Base-by-base conservation (phyloP, 2,113 vertebrate species). In the Nothocercus julius region DNA sequence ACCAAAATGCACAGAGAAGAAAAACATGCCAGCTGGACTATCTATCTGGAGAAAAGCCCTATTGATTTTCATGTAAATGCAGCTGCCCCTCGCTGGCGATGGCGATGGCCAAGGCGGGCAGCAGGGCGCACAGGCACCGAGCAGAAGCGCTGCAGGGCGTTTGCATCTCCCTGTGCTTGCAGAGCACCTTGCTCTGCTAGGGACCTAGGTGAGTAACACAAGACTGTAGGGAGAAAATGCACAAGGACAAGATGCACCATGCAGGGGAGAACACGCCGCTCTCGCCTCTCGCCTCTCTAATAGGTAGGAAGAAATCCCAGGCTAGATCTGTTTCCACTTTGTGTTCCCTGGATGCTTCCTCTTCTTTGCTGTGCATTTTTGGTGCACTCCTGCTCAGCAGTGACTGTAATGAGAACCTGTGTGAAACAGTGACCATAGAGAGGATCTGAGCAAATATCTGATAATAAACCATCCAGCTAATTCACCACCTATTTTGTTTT, bases 391-490 rank as follows among this genome's bases (percentile, higher is more conserved):
- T 28, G 38, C 49, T 53, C 40, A 47, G 32, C 22, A 7, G 28
- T 0, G 3, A 44, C 7, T 0, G 0, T 2, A 11, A 53, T 17
- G 42, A 28, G 72, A 80, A n/a, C 3, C 42, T 32, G 61, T 30
- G 54, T 56, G 27, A 53, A 28, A 14, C 53, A 54, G 15, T 28
- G 53, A 54, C 53, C 53, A 54, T 28, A 54, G 14, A 22, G 51
- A 28, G 68, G 80, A 30, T 2, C 42, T 28, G 59, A 45, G n/a
- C 34, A 53, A 62, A 1, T 59, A 42, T 2, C 30, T 82, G 58
- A 7, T 54, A 12, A 34, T 72, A 44, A 82, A 36, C 15, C 2
- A 44, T 1, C 2, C n/a, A 53, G 67, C 81, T 54, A 49, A 67
- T 63, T 38, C 1, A 0, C 16, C 13, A 1, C 42, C 2, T 51